Conservation (phyloP, 2,797 vertebrate genomes). For the Squalus acanthias region DNA sequence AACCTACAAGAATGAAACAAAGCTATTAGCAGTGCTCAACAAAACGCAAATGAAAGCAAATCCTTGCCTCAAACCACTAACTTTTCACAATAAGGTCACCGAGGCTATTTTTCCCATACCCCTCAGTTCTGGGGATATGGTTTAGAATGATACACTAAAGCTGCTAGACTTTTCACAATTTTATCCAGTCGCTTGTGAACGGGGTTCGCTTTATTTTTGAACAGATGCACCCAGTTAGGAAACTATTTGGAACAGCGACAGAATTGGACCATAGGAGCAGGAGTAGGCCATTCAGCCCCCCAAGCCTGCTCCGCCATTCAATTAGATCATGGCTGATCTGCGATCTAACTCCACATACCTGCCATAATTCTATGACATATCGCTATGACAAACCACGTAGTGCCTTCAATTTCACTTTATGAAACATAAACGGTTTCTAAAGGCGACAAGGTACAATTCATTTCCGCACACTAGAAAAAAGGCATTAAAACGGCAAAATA, state of each 20-base stretch:
- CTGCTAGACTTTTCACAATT: background rate
- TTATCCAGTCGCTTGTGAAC: background rate
- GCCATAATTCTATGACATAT: background rate
- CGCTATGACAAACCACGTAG: background rate
- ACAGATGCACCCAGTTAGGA: background rate
- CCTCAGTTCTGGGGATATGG: background rate
- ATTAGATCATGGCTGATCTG: no score
- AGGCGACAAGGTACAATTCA: slow-evolving; percentile 56
- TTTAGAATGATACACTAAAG: background rate
- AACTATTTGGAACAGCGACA: background rate
- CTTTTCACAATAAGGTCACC: background rate
- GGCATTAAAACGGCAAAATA: slow-evolving; percentile 38
- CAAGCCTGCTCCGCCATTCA: no score
- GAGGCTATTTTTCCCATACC: background rate
- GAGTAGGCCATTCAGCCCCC: no score
- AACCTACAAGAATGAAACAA: slow-evolving; percentile 60
- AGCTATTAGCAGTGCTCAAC: background rate
- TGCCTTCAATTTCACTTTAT: slow-evolving; percentile 56
- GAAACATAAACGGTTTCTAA: slow-evolving; percentile 48
- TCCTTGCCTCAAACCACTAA: background rate
- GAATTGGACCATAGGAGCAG: background rate
- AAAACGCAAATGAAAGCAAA: background rate
- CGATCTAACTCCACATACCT: no score
- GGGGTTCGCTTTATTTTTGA: background rate
- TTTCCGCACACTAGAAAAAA: slow-evolving; percentile 54